Conservation (phyloP, 1,140 invertebrate species). For the Phymorhynchus buccinoides region DNA sequence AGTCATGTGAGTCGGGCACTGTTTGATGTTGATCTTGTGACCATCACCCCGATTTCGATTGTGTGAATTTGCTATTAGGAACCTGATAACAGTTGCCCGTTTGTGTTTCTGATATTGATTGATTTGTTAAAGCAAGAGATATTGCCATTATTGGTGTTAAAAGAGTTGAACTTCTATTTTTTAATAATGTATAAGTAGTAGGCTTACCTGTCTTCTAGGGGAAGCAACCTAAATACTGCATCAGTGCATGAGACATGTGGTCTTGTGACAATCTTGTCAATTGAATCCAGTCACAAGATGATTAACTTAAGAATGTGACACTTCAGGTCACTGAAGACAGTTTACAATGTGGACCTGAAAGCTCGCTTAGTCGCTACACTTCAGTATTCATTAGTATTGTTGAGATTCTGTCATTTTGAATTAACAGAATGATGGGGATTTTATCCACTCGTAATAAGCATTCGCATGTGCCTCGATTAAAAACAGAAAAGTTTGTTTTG, state of each 20-base stretch:
- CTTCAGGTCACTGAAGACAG: neutral
- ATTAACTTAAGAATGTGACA: neutral
- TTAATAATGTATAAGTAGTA: too few relatives aligned
- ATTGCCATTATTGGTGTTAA: neutral
- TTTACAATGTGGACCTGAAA: neutral
- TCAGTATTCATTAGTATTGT: too few relatives aligned
- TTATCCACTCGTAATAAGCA: neutral
- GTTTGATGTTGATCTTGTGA: constrained; percentile 17
- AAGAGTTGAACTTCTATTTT: too few relatives aligned
- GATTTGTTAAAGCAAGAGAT: neutral
- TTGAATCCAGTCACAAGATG: neutral
- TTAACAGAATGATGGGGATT: neutral
- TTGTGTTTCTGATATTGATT: neutral
- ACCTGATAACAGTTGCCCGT: neutral
- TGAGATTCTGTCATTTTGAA: too few relatives aligned
- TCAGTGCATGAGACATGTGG: neutral
- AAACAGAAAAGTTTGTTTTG: constrained; percentile 1
- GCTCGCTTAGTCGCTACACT: too few relatives aligned
- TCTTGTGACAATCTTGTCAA: neutral
- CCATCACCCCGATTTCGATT: neutral
- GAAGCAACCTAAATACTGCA: neutral
- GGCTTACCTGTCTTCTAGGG: neutral
- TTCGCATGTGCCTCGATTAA: neutral
- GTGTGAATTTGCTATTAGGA: neutral
- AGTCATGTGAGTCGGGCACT: constrained; percentile 35